Conservation (phyloP, 1,140 invertebrate genomes). For the Drosophila ironensis region DNA sequence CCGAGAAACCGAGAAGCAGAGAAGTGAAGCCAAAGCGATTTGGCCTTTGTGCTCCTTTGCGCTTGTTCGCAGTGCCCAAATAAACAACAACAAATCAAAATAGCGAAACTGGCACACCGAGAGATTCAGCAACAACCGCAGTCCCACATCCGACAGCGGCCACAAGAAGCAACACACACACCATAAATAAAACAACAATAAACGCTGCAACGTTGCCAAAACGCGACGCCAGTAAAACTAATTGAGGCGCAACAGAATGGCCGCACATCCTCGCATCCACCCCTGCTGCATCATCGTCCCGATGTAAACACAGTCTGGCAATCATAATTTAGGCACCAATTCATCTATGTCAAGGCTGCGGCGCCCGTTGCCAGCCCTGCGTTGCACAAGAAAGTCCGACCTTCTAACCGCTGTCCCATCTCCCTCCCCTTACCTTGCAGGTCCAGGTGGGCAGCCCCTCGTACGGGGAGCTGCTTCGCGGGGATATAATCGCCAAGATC, state of each 20-base stretch:
- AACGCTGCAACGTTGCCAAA: constrained; percentile 27
- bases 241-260: constrained; percentile 66
- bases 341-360: constrained; percentile 18
- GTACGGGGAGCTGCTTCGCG: constrained; percentile 90
- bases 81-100: constrained; percentile 72
- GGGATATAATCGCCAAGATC: constrained; percentile 95
- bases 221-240: constrained; percentile 69
- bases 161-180: no score
- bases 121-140: constrained; percentile 3
- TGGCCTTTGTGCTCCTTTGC: constrained; percentile 62
- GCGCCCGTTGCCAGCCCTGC: background rate
- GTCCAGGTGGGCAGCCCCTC: constrained; percentile 87
- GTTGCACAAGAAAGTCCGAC: constrained; percentile 13
- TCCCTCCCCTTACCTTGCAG: constrained; percentile 72
- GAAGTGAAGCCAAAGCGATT: constrained; percentile 21
- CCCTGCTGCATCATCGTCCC: background rate
- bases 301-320: constrained; percentile 57
- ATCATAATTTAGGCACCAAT: constrained; percentile 44
- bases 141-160: background rate
- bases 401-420: constrained; percentile 16
- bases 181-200: constrained; percentile 8
- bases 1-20: background rate
- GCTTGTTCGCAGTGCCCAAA: constrained; percentile 37
- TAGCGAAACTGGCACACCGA: constrained; percentile 50
- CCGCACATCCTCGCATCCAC: background rate